Percentiles rank a stretch among this genome's conserved stretches.
phyloP scores from a whole-genome alignment of 2,113 vertebrate species.

The Ardeotis arabs region DNA sequence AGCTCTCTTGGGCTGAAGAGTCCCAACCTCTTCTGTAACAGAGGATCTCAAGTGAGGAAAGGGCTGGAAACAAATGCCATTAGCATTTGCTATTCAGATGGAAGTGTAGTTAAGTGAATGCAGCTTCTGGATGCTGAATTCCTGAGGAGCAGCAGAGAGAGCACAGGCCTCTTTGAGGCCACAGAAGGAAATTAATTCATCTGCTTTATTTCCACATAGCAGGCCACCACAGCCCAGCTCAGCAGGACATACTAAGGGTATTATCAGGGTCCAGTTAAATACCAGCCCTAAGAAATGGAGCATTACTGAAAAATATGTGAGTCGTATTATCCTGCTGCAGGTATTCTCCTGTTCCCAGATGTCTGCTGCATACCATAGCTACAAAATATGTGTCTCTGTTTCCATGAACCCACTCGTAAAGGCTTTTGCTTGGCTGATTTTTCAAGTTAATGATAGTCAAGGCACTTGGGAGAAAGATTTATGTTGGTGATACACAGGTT shows the following conservation, averaged over 20 bases:
- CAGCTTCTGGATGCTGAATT: neutral
- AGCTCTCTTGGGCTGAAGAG: neutral
- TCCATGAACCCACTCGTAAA: conserved; percentile 57
- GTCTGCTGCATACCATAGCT: neutral
- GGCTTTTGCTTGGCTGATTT: conserved; percentile 66
- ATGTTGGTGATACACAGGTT: conserved; percentile 65
- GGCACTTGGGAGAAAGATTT: conserved; percentile 72
- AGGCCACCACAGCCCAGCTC: neutral
- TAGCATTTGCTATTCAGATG: neutral
- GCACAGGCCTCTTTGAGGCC: neutral
- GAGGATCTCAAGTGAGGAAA: neutral
- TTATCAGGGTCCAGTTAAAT: neutral
- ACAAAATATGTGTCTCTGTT: conserved; percentile 48
- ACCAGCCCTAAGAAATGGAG: neutral
- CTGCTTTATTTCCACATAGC: conserved; percentile 7
- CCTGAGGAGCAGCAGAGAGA: neutral
- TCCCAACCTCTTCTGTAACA: neutral
- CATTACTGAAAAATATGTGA: neutral
- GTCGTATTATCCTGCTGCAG: neutral
- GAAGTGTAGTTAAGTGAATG: neutral
- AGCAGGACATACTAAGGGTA: neutral
- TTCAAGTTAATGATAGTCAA: conserved; percentile 74
- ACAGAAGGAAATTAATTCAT: neutral
- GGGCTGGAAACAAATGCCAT: neutral
- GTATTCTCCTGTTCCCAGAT: conserved; percentile 10